Evolutionary conservation across 2,113 vertebrate species (phyloP), one percentile per base, ranked within the genome.

Genomic region (Sinocyclocheilus rhinocerous): DNA sequence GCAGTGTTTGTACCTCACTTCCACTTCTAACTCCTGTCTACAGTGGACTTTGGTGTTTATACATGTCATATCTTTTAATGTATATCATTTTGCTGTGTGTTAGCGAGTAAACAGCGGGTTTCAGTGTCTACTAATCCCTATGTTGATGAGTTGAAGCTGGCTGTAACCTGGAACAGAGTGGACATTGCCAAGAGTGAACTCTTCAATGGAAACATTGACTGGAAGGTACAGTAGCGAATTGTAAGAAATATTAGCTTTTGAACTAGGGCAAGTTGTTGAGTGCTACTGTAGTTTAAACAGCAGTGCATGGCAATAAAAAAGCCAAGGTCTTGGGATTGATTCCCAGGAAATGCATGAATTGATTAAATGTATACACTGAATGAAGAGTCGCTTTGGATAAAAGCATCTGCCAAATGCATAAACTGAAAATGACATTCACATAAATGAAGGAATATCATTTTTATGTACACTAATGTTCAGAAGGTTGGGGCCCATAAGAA

Each of bases 161-260:
- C 97, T 0, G 96, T 98, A 78, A 95, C 97, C 1, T 98, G 97
- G 97, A 97, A 97, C 93, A 95, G 97, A 3, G 96, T 97, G 69
- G 96, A 97, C 90, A 97, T 98, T 16, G 97, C 96, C 69, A 96
- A 96, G 90, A 97, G 95, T n/a, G 96, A 97, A 91, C 95, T 98
- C 61, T 97, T 98, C 89, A 96, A 96, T 67, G 96, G 96, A 24
- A 94, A 95, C 90, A 96, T 97, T 67, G 92, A 95, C 0, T 97
- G 97, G 97, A 94, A 90, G 95, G 97, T 97, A 61, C 20, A n/a
- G 57, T 61, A 87, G 89, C 89, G n/a, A 2, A 85, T 73, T 33
- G 55, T 45, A 36, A 33, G 57, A 26, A 52, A 76, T 52, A 26
- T 76, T 0, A n/a, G 4, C 4, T 72, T 22, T 3, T 45, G 9